Conservation (phyloP, 2,797 vertebrate species). For the Brachyalestes nurse region DNA sequence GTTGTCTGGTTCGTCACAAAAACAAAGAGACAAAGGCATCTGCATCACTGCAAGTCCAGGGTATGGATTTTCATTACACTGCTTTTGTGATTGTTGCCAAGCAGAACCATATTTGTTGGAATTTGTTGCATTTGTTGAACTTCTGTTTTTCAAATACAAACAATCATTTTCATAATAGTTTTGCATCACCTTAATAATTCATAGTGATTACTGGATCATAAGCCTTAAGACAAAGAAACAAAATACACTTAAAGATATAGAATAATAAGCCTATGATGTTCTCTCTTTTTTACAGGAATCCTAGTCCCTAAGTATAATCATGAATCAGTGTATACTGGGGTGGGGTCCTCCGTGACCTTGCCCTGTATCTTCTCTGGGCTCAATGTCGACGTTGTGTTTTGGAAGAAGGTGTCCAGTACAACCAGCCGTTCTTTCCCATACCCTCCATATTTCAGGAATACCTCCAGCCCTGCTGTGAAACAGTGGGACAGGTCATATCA, state of each 20-base stretch:
- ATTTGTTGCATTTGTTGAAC: neutral
- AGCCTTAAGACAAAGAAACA: neutral
- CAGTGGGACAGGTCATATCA: conserved; percentile 59
- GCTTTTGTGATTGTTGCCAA: neutral
- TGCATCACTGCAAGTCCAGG: conserved; percentile 66
- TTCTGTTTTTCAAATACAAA: too few species aligned
- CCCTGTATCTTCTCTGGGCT: conserved; percentile 74
- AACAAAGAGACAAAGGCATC: conserved; percentile 47
- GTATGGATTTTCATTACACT: conserved; percentile 59
- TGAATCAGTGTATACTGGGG: conserved; percentile 65
- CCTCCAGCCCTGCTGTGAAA: neutral
- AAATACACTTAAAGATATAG: neutral
- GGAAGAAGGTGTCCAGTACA: conserved; percentile 62
- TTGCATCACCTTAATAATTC: neutral
- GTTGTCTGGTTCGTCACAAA: conserved; percentile 59
- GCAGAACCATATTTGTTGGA: neutral
- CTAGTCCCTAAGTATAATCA: conserved; percentile 60
- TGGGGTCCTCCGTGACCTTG: conserved; percentile 69
- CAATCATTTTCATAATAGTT: neutral
- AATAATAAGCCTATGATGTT: neutral
- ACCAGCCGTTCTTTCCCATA: conserved; percentile 18
- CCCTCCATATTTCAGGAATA: conserved; percentile 40
- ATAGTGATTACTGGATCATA: neutral
- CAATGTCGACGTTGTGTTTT: conserved; percentile 34
- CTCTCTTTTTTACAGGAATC: conserved; percentile 69